Evolutionary conservation across 2,113 vertebrate species (phyloP).

Genomic region (Neofelis nebulosa): DNA sequence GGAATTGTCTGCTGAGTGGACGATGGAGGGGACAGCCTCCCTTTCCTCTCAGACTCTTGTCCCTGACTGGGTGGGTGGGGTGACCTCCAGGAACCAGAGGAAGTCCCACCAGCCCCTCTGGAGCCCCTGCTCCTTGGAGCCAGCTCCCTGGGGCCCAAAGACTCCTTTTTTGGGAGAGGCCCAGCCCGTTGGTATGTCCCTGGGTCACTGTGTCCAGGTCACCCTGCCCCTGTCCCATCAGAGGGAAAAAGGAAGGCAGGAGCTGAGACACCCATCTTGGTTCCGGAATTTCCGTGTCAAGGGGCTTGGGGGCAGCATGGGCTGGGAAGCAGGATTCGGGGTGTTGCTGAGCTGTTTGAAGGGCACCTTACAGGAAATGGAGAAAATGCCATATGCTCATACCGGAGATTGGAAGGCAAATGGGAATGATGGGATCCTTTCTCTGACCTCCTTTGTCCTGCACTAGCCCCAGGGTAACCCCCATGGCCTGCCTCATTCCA

Average conservation of each 20-base stretch:
- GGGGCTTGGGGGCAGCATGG: rapidly evolving
- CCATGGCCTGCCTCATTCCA: rapidly evolving
- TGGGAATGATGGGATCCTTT: neutral
- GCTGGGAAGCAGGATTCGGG: rapidly evolving
- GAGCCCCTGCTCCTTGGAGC: neutral
- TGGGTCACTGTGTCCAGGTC: neutral
- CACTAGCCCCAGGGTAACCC: no score
- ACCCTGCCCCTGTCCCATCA: neutral
- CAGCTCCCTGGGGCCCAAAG: rapidly evolving
- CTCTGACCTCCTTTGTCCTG: neutral
- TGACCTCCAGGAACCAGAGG: neutral
- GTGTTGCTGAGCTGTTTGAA: neutral
- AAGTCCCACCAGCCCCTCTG: neutral
- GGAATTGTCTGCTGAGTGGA: neutral
- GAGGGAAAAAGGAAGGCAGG: neutral
- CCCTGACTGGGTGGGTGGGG: rapidly evolving
- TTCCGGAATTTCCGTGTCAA: neutral
- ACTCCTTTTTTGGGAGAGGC: neutral
- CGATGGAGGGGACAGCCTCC: neutral
- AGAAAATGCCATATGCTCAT: rapidly evolving
- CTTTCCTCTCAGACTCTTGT: neutral
- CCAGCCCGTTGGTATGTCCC: neutral
- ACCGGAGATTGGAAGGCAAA: neutral
- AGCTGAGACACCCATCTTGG: neutral
- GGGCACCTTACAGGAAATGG: rapidly evolving